Conservation (phyloP, 23 tunicate genomes). For the Phallusia fumigata region DNA sequence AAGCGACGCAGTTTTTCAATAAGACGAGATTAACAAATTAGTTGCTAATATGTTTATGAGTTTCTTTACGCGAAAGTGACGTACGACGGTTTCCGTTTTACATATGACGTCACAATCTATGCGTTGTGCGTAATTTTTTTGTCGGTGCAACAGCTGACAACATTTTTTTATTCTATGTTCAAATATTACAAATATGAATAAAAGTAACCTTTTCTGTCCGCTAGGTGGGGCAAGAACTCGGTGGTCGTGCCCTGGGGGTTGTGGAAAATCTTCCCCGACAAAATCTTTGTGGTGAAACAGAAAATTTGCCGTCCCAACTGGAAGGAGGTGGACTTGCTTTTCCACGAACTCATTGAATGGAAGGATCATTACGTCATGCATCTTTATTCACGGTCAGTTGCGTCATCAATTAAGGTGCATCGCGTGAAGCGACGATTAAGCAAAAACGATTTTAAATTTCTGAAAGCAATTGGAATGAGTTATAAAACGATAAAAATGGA, state of each 20-base stretch:
- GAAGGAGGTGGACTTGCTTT: not conserved
- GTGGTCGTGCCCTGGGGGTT: conserved; percentile 75
- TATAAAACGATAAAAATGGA: too few relatives aligned
- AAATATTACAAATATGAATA: not conserved
- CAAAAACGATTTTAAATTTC: too few relatives aligned
- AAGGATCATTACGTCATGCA: conserved; percentile 53
- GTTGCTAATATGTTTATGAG: too few relatives aligned
- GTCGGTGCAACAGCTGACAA: too few relatives aligned
- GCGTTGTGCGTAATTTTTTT: too few relatives aligned
- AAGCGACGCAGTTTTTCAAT: too few relatives aligned
- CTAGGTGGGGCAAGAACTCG: conserved; percentile 64
- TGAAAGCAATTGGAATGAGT: too few relatives aligned
- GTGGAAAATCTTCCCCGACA: not conserved
- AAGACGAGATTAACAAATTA: too few relatives aligned
- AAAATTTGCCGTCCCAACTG: conserved; percentile 1
- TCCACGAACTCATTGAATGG: conserved; percentile 61
- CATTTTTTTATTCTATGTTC: not conserved
- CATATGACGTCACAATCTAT: too few relatives aligned
- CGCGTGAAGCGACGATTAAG: too few relatives aligned
- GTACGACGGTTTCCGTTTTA: too few relatives aligned
- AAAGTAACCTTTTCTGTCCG: not conserved
- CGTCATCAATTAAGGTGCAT: not conserved
- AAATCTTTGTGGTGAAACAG: not conserved
- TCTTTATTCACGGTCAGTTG: conserved; percentile 48
- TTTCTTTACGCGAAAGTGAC: too few relatives aligned